phyloP scores from a whole-genome alignment of 2,797 vertebrate genomes.

The Cyprinella venusta region DNA sequence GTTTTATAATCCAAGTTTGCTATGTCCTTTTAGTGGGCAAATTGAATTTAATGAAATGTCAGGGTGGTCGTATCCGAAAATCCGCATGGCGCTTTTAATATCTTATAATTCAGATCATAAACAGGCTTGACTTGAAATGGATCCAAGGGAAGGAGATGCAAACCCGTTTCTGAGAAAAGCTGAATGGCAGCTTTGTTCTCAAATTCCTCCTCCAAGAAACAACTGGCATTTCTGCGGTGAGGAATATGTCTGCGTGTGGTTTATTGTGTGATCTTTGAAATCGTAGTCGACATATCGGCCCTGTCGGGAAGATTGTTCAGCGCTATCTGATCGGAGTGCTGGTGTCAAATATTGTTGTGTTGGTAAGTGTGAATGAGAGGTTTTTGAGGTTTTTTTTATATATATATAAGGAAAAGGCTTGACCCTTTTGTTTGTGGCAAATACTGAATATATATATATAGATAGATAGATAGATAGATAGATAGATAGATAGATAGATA shows the following conservation, averaged over 20 bases:
- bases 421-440: neutral
- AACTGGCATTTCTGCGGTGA: conserved; percentile 3
- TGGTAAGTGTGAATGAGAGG: conserved; percentile 8
- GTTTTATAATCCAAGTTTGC: conserved; percentile 49
- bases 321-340: conserved; percentile 31
- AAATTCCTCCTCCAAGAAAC: conserved; percentile 24
- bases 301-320: conserved; percentile 27
- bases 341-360: conserved; percentile 43
- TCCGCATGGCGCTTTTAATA: neutral
- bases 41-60: conserved; percentile 49
- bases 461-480: too few relatives aligned
- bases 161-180: conserved; percentile 9
- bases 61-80: conserved; percentile 1
- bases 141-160: conserved; percentile 2
- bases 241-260: conserved; percentile 18
- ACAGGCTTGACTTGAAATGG: neutral
- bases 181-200: conserved; percentile 11
- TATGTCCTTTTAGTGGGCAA: conserved; percentile 47
- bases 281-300: conserved; percentile 1
- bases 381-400: neutral
- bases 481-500: too few relatives aligned
- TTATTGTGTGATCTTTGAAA: conserved; percentile 29
- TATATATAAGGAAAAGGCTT: neutral
- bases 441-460: neutral
- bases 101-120: conserved; percentile 9